Conservation (phyloP, 2,113 vertebrate species). For the Cottus gobio region DNA sequence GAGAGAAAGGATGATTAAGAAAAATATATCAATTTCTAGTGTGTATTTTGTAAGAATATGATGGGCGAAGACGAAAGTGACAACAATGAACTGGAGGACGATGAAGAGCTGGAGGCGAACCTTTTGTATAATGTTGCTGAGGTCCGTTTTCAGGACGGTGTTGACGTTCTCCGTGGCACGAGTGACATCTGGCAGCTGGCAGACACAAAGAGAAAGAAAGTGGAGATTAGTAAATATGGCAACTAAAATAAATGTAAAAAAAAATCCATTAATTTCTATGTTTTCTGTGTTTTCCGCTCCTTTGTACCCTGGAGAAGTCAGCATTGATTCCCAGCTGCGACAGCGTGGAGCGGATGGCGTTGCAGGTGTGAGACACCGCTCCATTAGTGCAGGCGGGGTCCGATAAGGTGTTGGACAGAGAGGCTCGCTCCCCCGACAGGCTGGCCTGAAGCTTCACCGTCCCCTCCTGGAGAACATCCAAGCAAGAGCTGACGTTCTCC, state of each 20-base stretch:
- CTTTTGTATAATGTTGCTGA: constrained; percentile 89
- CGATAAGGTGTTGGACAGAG: constrained; percentile 85
- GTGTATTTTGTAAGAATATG: background rate
- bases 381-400: constrained; percentile 83
- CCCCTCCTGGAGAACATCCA: constrained; percentile 86
- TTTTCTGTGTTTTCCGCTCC: background rate
- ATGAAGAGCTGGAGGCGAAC: constrained; percentile 69
- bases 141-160: constrained; percentile 86
- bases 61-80: background rate
- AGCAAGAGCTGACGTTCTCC: constrained; percentile 83
- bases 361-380: constrained; percentile 83
- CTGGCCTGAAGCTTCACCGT: constrained; percentile 80
- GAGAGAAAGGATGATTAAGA: constrained; percentile 12
- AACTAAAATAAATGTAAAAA: background rate
- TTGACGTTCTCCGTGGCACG: constrained; percentile 84
- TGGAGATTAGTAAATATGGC: background rate
- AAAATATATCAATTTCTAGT: background rate
- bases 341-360: constrained; percentile 82
- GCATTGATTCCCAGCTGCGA: constrained; percentile 82
- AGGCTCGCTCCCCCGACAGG: constrained; percentile 79
- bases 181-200: constrained; percentile 86
- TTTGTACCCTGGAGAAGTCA: constrained; percentile 83
- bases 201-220: background rate
- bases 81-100: background rate
- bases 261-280: background rate